phyloP scores from a whole-genome alignment of 2,797 vertebrate species.

The Diplodus puntazzo region DNA sequence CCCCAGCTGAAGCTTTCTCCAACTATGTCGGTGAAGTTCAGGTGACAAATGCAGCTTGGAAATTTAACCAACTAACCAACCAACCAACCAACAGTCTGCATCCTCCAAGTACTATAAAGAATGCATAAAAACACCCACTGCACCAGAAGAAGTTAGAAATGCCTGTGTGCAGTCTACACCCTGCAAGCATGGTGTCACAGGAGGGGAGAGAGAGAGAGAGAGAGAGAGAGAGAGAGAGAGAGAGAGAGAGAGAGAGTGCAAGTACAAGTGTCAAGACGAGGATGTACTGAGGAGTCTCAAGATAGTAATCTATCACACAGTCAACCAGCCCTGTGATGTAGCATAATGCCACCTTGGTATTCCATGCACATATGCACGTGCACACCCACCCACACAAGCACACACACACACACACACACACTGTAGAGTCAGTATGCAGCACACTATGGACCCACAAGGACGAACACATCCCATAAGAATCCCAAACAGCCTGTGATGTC shows the following conservation, averaged over 20 bases:
- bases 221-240: background rate
- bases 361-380: background rate
- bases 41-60: background rate
- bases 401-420: slow-evolving; percentile 1
- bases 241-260: background rate
- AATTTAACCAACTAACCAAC: background rate
- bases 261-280: slow-evolving; percentile 3
- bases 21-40: slow-evolving; percentile 14
- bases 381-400: background rate
- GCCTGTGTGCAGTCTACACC: background rate
- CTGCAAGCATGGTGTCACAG: slow-evolving; percentile 3
- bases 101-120: background rate
- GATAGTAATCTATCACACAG: slow-evolving; percentile 47
- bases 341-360: slow-evolving; percentile 21
- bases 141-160: background rate
- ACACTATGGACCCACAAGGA: slow-evolving; percentile 38
- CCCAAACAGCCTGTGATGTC: slow-evolving; percentile 43
- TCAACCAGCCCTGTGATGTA: slow-evolving; percentile 18
- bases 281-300: slow-evolving; percentile 17
- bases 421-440: slow-evolving; percentile 21
- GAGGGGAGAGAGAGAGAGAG: background rate
- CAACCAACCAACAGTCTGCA: background rate
- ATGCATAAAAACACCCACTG: background rate
- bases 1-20: background rate
- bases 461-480: slow-evolving; percentile 42